A percentile compares a stretch with the other conserved stretches of the same genome.
Conservation (phyloP, 2,113 vertebrate species). For the Orientallactaga bullata region DNA sequence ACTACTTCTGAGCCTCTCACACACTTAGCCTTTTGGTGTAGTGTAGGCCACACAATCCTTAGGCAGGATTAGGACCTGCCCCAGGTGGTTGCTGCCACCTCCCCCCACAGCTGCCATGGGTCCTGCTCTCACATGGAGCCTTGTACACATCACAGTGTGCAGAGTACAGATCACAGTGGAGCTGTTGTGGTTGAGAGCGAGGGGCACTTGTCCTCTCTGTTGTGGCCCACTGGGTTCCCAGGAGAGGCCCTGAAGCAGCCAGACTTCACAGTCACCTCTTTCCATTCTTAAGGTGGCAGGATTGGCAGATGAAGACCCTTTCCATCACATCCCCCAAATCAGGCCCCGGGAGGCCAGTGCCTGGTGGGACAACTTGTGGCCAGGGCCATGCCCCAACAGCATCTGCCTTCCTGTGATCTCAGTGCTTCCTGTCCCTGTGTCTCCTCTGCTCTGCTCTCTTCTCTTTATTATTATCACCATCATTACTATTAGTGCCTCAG, state of each 20-base stretch:
- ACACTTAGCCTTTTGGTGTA: not conserved
- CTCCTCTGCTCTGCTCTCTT: slow-evolving; percentile 65
- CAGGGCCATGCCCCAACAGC: not conserved
- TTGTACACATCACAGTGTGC: too few species aligned
- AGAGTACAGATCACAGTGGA: not conserved
- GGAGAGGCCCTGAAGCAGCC: not conserved
- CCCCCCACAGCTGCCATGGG: not conserved
- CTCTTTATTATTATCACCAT: slow-evolving; percentile 78
- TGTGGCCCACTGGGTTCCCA: not conserved
- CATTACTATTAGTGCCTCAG: slow-evolving; percentile 86
- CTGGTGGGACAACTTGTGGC: not conserved
- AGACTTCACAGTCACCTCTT: not conserved
- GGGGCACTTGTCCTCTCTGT: not conserved
- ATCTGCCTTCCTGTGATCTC: not conserved
- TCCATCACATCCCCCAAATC: slow-evolving; percentile 89
- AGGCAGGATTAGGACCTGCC: not conserved
- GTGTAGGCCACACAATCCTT: not conserved
- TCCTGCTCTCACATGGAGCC: not conserved
- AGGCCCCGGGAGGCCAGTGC: not conserved
- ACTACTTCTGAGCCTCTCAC: not conserved
- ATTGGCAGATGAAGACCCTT: slow-evolving; percentile 84
- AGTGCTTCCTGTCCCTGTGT: not conserved
- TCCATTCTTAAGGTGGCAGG: slow-evolving; percentile 66
- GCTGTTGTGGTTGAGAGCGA: not conserved
- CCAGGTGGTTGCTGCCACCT: not conserved